Conservation (phyloP, 2,888 invertebrate species). For the Oegoconia quadripuncta region DNA sequence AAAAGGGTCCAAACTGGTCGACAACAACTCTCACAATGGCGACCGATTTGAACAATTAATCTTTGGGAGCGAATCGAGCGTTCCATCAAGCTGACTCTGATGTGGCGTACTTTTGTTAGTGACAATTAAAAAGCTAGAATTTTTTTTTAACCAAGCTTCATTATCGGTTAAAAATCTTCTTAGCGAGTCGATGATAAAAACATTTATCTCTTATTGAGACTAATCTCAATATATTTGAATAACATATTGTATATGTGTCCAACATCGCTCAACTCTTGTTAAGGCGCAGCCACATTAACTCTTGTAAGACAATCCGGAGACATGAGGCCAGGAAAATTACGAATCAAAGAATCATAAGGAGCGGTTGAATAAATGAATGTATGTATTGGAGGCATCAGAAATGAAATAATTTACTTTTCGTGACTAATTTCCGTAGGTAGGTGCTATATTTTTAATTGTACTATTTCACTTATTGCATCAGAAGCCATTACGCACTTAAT, state of each 20-base stretch:
- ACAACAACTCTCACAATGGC: slow-evolving; percentile 61
- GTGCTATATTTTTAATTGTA: no score
- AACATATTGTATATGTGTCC: slow-evolving; percentile 37
- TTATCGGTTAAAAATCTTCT: neutral
- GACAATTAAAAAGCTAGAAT: slow-evolving; percentile 6
- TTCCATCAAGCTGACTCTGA: neutral
- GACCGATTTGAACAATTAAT: slow-evolving; percentile 47
- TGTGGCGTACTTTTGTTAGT: slow-evolving; percentile 13
- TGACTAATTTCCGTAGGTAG: no score
- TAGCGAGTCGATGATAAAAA: no score
- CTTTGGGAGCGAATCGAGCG: slow-evolving; percentile 24
- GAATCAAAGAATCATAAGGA: no score
- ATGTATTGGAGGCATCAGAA: no score
- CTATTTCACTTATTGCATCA: no score
- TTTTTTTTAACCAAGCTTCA: neutral
- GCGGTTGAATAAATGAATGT: no score
- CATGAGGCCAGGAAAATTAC: slow-evolving; percentile 26
- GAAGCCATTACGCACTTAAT: no score
- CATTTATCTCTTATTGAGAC: no score
- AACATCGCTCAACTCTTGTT: slow-evolving; percentile 46
- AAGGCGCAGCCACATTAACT: slow-evolving; percentile 43
- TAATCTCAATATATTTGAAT: no score
- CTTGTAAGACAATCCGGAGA: slow-evolving; percentile 44
- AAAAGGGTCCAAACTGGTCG: slow-evolving; percentile 62
- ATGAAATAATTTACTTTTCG: no score